phyloP scores from a whole-genome alignment of 1,140 invertebrate genomes.

The Copidosoma floridanum region DNA sequence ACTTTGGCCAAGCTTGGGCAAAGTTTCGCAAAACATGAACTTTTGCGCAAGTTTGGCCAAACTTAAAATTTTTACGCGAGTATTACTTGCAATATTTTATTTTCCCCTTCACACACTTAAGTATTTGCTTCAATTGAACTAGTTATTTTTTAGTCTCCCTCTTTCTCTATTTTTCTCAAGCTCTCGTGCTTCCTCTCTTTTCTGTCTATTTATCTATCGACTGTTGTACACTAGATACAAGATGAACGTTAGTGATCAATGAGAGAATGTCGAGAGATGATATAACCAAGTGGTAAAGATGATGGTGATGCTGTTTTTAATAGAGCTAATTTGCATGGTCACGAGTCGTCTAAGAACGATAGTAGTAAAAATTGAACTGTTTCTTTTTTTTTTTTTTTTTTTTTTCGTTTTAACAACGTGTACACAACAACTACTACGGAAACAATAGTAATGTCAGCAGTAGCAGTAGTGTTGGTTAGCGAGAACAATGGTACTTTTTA shows the following conservation, averaged over 20 bases:
- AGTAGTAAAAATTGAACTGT: slow-evolving; percentile 20
- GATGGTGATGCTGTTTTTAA: slow-evolving; percentile 26
- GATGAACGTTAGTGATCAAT: no score
- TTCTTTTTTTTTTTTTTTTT: no score
- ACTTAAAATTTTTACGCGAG: no score
- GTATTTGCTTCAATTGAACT: background rate
- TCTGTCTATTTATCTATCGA: slow-evolving; percentile 9
- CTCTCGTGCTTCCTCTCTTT: no score
- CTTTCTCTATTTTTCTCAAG: no score
- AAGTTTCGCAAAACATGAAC: no score
- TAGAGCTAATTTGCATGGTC: slow-evolving; percentile 1
- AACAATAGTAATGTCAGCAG: slow-evolving; percentile 10
- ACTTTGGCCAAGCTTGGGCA: no score
- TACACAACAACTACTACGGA: slow-evolving; percentile 21
- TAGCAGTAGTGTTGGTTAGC: slow-evolving; percentile 11
- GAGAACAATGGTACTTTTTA: slow-evolving; percentile 21
- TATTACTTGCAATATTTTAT: slow-evolving; percentile 14
- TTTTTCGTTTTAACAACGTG: no score
- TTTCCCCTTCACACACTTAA: slow-evolving; percentile 26
- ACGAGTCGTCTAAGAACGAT: slow-evolving; percentile 13
- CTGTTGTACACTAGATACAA: slow-evolving; percentile 12
- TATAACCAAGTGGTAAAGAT: slow-evolving; percentile 16
- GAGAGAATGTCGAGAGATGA: slow-evolving; percentile 4
- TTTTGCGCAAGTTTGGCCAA: no score
- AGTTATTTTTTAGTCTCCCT: no score